phyloP scores from a whole-genome alignment of 2,888 invertebrate genomes.

The Phlogophora meticulosa region DNA sequence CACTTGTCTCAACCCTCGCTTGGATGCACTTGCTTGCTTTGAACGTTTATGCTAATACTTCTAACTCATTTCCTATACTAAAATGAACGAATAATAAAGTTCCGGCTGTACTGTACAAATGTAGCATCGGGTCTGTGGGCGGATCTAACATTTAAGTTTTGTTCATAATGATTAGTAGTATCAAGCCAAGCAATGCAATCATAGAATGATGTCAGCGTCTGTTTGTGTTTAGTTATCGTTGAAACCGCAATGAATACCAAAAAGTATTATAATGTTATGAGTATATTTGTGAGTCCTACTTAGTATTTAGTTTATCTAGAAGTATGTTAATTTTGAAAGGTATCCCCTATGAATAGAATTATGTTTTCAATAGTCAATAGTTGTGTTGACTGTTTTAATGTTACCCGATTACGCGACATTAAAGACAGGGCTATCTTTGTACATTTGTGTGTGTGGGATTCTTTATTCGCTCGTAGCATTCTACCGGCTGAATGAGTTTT shows the following conservation, averaged over 20 bases:
- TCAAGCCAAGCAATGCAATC: slow-evolving; percentile 17
- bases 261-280: not conserved
- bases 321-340: not conserved
- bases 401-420: no score
- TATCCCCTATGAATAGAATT: not conserved
- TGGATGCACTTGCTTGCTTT: slow-evolving; percentile 30
- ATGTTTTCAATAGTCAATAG: slow-evolving; percentile 10
- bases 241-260: not conserved
- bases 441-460: no score
- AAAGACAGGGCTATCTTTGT: no score
- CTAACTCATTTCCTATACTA: slow-evolving; percentile 50
- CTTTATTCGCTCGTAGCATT: no score
- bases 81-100: slow-evolving; percentile 33
- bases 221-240: slow-evolving; percentile 8
- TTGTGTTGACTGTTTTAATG: slow-evolving; percentile 10
- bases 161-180: slow-evolving; percentile 1
- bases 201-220: slow-evolving; percentile 39
- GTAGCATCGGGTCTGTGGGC: slow-evolving; percentile 1
- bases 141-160: slow-evolving; percentile 3
- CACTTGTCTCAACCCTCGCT: slow-evolving; percentile 35
- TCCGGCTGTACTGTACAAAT: slow-evolving; percentile 32
- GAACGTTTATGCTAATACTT: slow-evolving; percentile 47
- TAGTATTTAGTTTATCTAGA: not conserved
- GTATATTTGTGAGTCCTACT: not conserved
- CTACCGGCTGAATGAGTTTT: no score